phyloP scores from a whole-genome alignment of 2,888 invertebrate genomes.

The Rotaria magnacalcarata region DNA sequence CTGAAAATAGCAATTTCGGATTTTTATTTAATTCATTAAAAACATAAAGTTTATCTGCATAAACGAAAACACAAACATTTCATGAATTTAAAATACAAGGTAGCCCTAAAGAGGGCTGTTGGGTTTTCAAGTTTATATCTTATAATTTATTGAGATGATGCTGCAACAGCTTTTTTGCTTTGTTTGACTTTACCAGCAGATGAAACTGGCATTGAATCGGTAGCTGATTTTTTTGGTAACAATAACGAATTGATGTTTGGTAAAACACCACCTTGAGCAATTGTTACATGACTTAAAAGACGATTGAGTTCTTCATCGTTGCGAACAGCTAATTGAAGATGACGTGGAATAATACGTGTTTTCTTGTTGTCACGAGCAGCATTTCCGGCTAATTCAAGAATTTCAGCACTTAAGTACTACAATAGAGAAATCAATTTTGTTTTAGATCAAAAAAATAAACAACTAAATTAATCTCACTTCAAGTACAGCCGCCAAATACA shows the following conservation, averaged over 20 bases:
- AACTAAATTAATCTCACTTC: slow-evolving; percentile 49
- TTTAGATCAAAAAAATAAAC: neutral
- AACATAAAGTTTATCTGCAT: too few relatives aligned
- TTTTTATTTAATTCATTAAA: too few relatives aligned
- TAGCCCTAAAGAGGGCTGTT: slow-evolving; percentile 46
- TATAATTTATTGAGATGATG: neutral
- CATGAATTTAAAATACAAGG: neutral
- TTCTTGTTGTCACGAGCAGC: slow-evolving; percentile 66
- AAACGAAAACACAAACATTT: neutral
- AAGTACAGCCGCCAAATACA: slow-evolving; percentile 60
- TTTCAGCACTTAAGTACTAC: slow-evolving; percentile 65
- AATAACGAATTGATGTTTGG: slow-evolving; percentile 75
- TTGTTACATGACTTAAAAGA: slow-evolving; percentile 72
- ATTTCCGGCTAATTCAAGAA: slow-evolving; percentile 61
- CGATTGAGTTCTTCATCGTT: slow-evolving; percentile 78
- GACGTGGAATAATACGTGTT: slow-evolving; percentile 71
- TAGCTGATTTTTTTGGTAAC: slow-evolving; percentile 69
- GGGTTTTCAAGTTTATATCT: neutral
- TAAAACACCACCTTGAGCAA: slow-evolving; percentile 77
- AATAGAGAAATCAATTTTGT: too few relatives aligned
- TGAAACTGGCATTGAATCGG: neutral
- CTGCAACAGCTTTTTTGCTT: neutral
- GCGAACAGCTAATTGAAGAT: slow-evolving; percentile 73
- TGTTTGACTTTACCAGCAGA: neutral
- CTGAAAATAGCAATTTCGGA: too few relatives aligned